phyloP scores from a whole-genome alignment of 23 tunicate genomes.

The Aplidium turbinatum region DNA sequence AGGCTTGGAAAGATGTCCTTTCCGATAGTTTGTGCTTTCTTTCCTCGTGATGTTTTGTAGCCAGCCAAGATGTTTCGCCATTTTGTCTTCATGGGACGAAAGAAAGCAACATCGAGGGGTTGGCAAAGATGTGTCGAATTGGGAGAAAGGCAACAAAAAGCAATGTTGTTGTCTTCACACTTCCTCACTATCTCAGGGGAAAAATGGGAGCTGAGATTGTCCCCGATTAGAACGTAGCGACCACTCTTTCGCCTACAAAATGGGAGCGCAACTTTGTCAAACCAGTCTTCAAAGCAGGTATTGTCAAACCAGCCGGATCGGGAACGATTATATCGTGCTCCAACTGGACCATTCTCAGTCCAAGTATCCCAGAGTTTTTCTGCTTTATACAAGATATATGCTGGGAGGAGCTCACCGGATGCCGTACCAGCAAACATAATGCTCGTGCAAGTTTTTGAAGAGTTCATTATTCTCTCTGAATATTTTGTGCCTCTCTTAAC shows the following conservation, averaged over 20 bases:
- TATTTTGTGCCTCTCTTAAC: slow-evolving; percentile 7
- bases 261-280: neutral
- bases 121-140: slow-evolving; percentile 1
- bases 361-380: slow-evolving; percentile 14
- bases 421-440: slow-evolving; percentile 39
- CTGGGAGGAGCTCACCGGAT: slow-evolving; percentile 5
- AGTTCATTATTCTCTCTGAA: slow-evolving; percentile 12
- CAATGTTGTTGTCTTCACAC: neutral
- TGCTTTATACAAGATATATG: slow-evolving; percentile 5
- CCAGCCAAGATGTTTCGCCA: neutral
- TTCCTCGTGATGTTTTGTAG: neutral
- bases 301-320: slow-evolving; percentile 27
- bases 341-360: slow-evolving; percentile 4
- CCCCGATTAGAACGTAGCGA: slow-evolving; percentile 1
- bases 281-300: slow-evolving; percentile 25
- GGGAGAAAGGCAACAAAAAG: neutral
- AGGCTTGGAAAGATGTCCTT: neutral
- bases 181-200: neutral
- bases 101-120: slow-evolving; percentile 1
- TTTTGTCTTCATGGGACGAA: neutral
- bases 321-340: slow-evolving; percentile 17
- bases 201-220: neutral
- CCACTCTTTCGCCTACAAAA: neutral
- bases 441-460: neutral
- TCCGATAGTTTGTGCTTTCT: neutral